Evolutionary conservation across 2,888 invertebrate species (phyloP).

Genomic region (Tetragonisca angustula): DNA sequence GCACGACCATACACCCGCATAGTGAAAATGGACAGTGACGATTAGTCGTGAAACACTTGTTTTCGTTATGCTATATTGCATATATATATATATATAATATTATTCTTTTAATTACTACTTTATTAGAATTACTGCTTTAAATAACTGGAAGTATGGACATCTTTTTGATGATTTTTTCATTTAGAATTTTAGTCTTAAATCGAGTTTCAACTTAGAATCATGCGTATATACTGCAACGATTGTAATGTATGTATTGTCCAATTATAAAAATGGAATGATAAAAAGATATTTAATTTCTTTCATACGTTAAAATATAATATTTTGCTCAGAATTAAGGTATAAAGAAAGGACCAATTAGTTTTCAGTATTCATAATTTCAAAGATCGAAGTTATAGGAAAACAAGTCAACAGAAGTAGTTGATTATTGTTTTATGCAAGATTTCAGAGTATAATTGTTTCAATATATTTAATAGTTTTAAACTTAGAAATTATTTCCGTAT

Average conservation of each 20-base stretch:
- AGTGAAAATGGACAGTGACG: constrained; percentile 39
- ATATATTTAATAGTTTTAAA: background rate
- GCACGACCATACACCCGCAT: constrained; percentile 59
- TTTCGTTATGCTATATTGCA: constrained; percentile 29
- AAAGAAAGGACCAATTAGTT: background rate
- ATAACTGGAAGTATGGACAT: background rate
- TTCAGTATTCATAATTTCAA: background rate
- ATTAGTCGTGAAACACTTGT: constrained; percentile 34
- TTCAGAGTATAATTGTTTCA: background rate
- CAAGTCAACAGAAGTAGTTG: no score
- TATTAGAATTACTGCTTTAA: background rate
- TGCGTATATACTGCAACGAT: background rate
- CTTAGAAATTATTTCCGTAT: background rate
- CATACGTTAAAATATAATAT: background rate
- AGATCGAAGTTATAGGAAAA: background rate
- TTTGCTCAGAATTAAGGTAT: background rate
- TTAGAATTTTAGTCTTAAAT: background rate
- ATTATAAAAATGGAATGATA: background rate
- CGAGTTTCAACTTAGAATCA: background rate
- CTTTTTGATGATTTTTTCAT: background rate
- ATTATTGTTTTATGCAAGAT: no score
- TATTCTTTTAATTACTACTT: background rate
- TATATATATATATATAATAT: background rate
- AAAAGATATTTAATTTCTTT: background rate
- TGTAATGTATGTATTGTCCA: background rate